Conservation (phyloP, 2,797 vertebrate species). For the Neomorphus geoffroyi region DNA sequence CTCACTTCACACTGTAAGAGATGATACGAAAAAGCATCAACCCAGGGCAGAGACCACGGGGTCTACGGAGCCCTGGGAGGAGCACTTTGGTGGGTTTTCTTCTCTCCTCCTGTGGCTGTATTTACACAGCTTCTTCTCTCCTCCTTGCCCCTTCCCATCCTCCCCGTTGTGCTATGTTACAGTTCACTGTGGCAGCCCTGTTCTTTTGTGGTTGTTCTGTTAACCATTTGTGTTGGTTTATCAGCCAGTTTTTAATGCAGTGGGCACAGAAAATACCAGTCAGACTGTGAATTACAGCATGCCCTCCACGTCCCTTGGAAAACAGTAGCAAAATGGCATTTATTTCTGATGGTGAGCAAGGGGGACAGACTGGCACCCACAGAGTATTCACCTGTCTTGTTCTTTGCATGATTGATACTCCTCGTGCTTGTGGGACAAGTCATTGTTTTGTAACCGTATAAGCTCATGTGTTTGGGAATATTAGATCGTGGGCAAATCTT, state of each 20-base stretch:
- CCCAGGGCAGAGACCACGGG: rapidly evolving
- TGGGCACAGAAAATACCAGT: background rate
- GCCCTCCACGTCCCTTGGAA: background rate
- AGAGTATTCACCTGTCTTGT: background rate
- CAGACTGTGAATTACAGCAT: background rate
- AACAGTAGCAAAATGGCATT: background rate
- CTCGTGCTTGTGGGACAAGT: background rate
- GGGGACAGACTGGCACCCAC: background rate
- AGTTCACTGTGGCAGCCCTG: background rate
- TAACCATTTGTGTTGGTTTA: background rate
- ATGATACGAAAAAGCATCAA: background rate
- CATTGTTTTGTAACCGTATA: background rate
- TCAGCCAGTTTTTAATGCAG: background rate
- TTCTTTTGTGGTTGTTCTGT: background rate
- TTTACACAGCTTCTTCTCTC: background rate
- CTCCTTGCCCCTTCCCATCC: background rate
- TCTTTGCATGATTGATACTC: background rate
- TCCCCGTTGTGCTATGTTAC: background rate
- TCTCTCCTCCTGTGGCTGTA: background rate
- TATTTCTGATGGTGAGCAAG: background rate
- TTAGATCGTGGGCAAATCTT: background rate
- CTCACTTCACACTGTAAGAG: background rate
- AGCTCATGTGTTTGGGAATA: background rate
- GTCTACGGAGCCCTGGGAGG: background rate
- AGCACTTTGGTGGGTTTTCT: background rate